Evolutionary conservation across 92 coral and sea anemone genomes (phyloP).

Genomic region (Montipora capitata): DNA sequence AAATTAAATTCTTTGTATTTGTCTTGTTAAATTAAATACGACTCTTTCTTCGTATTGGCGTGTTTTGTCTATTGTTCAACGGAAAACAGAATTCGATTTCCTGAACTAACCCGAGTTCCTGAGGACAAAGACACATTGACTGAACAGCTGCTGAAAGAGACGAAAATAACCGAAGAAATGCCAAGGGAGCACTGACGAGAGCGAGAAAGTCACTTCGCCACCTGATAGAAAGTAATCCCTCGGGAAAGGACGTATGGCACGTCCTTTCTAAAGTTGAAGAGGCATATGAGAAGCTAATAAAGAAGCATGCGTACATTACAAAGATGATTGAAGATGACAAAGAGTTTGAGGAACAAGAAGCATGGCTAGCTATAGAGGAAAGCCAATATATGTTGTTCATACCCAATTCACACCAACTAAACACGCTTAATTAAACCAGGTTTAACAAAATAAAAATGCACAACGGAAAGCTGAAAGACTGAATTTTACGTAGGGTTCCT

Average conservation of each 20-base stretch:
- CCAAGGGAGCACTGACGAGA: constrained; percentile 69
- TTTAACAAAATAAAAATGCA: no score
- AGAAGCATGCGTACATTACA: no score
- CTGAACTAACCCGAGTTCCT: neutral
- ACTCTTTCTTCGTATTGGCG: neutral
- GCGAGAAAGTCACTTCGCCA: constrained; percentile 25
- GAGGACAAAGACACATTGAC: neutral
- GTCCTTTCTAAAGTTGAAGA: constrained; percentile 19
- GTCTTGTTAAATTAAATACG: neutral
- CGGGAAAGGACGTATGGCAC: constrained; percentile 57
- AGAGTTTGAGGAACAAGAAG: constrained; percentile 64
- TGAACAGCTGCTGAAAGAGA: constrained; percentile 30
- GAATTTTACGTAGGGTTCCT: no score
- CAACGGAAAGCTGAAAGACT: no score
- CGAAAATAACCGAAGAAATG: constrained; percentile 64
- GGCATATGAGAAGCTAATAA: no score
- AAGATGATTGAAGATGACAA: constrained; percentile 47
- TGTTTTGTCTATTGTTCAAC: neutral
- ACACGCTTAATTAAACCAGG: no score
- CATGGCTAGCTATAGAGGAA: constrained; percentile 41
- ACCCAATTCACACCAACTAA: no score
- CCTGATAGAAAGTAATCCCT: constrained; percentile 21
- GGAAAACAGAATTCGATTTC: constrained; percentile 2
- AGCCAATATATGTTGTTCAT: neutral
- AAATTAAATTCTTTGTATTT: constrained; percentile 20